These are phyloP conservation scores for Lycocorax pyrrhopterus DNA, from an alignment of 2,113 vertebrate genomes.

Conservation along the genomic window DNA sequence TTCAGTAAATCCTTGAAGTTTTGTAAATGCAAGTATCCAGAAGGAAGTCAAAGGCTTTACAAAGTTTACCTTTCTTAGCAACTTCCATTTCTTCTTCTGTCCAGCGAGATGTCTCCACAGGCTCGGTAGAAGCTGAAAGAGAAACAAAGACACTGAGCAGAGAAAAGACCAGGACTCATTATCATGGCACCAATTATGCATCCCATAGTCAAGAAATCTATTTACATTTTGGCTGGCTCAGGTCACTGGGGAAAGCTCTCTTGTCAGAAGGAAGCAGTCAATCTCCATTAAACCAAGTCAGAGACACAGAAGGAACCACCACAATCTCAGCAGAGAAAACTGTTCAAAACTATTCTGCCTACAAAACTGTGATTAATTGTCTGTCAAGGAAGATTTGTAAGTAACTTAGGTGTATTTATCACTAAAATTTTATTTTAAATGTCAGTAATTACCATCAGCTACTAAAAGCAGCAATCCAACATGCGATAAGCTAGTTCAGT, in stretches of 20 bases:
- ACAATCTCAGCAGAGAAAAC: background rate
- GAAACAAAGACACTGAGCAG: conserved; percentile 38
- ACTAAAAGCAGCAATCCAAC: background rate
- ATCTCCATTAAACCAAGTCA: conserved; percentile 67
- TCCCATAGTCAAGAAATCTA: conserved; percentile 71
- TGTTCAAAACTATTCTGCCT: background rate
- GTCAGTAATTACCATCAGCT: background rate
- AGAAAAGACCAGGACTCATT: conserved; percentile 50
- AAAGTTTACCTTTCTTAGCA: conserved; percentile 92
- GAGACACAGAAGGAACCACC: background rate
- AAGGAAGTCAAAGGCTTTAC: background rate
- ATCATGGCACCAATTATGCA: conserved; percentile 43
- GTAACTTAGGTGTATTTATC: background rate
- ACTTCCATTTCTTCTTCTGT: conserved; percentile 99
- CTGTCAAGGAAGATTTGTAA: background rate
- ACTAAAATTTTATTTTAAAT: background rate
- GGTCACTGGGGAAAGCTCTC: conserved; percentile 47
- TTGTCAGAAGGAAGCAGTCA: conserved; percentile 53
- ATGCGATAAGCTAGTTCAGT: background rate
- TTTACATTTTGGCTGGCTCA: conserved; percentile 72
- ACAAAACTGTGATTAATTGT: background rate
- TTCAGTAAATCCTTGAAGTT: background rate
- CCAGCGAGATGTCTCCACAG: conserved; percentile 98
- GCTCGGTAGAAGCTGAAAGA: conserved; percentile 85
- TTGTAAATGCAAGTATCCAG: background rate